phyloP scores from a whole-genome alignment of 2,113 vertebrate species.

The Esox niger region DNA sequence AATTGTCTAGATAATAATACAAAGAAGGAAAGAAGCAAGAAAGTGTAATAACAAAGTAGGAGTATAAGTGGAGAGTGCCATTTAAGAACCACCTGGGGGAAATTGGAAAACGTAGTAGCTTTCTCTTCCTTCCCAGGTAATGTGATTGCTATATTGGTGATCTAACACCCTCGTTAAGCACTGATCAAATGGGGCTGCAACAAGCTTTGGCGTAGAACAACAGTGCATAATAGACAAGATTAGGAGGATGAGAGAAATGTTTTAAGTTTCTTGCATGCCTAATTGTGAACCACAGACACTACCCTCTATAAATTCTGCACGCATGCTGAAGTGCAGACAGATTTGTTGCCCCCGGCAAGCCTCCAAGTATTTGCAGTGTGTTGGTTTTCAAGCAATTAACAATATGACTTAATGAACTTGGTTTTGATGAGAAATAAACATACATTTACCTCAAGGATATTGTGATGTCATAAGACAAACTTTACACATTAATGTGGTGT shows the following conservation, averaged over 20 bases:
- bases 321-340: conserved; percentile 47
- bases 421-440: conserved; percentile 5
- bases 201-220: conserved; percentile 40
- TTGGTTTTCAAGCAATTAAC: conserved; percentile 46
- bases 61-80: conserved; percentile 15
- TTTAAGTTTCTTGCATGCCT: conserved; percentile 54
- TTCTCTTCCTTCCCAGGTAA: conserved; percentile 53
- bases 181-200: conserved; percentile 61
- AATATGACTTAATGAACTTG: conserved; percentile 45
- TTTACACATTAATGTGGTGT: background rate
- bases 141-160: conserved; percentile 59
- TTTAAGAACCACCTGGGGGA: conserved; percentile 35
- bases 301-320: conserved; percentile 38
- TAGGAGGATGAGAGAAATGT: conserved; percentile 57
- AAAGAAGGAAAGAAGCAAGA: conserved; percentile 14
- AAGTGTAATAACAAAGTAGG: background rate
- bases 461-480: background rate
- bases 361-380: conserved; percentile 41
- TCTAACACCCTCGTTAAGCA: conserved; percentile 65
- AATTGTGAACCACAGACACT: conserved; percentile 53
- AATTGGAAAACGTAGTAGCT: background rate
- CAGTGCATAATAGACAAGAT: conserved; percentile 61
- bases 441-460: background rate
- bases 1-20: conserved; percentile 20
- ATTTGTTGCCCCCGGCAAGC: conserved; percentile 46